A percentile compares a stretch with the other conserved stretches of the same genome.
phyloP scores from a whole-genome alignment of 2,797 vertebrate genomes.

The Spatula clypeata region DNA sequence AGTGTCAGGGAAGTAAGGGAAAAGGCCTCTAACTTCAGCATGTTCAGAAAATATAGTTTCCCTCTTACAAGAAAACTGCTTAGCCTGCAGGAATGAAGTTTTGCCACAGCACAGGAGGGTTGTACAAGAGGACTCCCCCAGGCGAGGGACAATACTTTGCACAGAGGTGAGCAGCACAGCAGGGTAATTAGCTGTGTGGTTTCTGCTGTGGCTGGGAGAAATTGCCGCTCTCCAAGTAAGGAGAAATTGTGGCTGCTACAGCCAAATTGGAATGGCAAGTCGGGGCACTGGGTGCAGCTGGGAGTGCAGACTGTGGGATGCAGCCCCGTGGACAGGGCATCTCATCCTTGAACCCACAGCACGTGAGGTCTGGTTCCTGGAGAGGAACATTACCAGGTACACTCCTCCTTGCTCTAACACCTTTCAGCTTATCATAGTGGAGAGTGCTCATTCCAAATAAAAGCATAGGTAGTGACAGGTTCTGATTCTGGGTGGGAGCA shows the following conservation, averaged over 20 bases:
- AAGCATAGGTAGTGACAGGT: background rate
- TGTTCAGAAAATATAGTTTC: background rate
- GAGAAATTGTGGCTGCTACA: background rate
- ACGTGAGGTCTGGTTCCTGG: background rate
- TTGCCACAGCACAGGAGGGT: background rate
- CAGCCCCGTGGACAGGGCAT: background rate
- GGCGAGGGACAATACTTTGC: fast-evolving
- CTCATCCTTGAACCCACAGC: fast-evolving
- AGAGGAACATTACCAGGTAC: background rate
- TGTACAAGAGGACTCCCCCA: background rate
- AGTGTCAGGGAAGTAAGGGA: background rate
- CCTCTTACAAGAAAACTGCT: background rate
- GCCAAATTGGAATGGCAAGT: background rate
- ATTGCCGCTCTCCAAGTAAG: background rate
- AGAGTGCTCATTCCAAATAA: background rate
- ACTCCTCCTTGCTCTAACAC: background rate
- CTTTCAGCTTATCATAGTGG: background rate
- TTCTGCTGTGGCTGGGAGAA: background rate
- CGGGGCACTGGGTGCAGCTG: background rate
- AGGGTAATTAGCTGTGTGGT: background rate
- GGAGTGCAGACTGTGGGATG: fast-evolving
- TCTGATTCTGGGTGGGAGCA: background rate
- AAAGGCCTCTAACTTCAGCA: background rate
- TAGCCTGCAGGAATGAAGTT: background rate
- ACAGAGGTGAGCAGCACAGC: background rate